phyloP scores from a whole-genome alignment of 2,888 invertebrate species.

The Conus canariensis region DNA sequence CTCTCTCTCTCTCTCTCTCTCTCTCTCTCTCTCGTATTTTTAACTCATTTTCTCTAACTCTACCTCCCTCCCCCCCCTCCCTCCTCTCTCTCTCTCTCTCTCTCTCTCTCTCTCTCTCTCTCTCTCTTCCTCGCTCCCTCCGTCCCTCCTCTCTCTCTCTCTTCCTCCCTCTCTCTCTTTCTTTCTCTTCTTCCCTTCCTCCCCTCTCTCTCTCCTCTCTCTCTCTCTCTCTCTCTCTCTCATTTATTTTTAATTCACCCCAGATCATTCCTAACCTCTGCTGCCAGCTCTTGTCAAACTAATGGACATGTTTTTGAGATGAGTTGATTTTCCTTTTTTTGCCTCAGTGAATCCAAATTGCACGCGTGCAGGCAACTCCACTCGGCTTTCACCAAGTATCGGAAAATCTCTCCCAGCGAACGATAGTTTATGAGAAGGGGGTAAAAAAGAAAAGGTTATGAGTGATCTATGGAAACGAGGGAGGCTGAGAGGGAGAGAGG shows the following conservation, averaged over 20 bases:
- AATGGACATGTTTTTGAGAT: background rate
- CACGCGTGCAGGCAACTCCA: background rate
- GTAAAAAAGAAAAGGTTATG: no score
- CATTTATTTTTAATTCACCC: no score
- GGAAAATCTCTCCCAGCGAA: background rate
- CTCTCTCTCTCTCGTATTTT: no score
- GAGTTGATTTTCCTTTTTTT: background rate
- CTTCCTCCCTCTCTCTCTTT: no score
- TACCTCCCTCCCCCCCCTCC: background rate
- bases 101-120: background rate
- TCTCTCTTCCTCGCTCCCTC: background rate
- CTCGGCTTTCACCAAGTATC: background rate
- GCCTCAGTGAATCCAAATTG: background rate
- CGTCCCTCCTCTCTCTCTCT: background rate
- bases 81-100: background rate
- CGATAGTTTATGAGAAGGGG: background rate
- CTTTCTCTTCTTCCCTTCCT: no score
- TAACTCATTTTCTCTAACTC: no score
- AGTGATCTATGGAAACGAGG: background rate
- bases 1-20: no score
- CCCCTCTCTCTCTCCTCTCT: no score
- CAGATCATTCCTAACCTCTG: background rate
- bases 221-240: no score
- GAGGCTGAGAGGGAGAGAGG: background rate
- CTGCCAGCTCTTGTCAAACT: slow-evolving; percentile 9